phyloP scores from a whole-genome alignment of 2,113 vertebrate genomes.

The Gavialis gangeticus region DNA sequence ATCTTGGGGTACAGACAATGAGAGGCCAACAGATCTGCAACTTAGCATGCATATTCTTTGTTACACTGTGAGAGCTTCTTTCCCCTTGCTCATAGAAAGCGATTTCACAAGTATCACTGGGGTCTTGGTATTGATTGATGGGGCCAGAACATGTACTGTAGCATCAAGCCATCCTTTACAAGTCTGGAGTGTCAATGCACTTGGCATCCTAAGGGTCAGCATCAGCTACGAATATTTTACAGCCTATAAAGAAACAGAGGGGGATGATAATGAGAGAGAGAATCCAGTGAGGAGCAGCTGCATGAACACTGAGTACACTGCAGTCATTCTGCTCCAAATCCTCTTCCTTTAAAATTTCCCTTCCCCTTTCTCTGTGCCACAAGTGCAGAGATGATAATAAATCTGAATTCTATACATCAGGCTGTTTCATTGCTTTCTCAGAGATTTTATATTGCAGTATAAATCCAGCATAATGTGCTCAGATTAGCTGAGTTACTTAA shows the following conservation, averaged over 20 bases:
- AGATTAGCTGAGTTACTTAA: conserved; percentile 67
- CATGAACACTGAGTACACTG: not conserved
- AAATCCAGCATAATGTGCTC: conserved; percentile 61
- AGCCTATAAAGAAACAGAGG: not conserved
- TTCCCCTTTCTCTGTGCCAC: not conserved
- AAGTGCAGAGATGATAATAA: conserved; percentile 39
- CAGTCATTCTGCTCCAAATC: conserved; percentile 3
- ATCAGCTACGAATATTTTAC: not conserved
- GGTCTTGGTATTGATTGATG: not conserved
- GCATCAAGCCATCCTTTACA: not conserved
- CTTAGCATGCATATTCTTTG: not conserved
- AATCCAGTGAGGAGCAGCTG: not conserved
- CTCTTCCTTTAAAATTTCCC: not conserved
- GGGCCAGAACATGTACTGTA: fast-evolving
- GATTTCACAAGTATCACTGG: not conserved
- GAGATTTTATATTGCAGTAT: conserved; percentile 27
- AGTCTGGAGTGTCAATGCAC: not conserved
- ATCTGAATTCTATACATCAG: conserved; percentile 32
- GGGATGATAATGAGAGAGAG: not conserved
- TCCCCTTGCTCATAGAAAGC: not conserved
- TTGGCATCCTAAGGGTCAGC: not conserved
- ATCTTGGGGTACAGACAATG: not conserved
- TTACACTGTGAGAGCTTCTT: not conserved
- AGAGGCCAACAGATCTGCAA: not conserved
- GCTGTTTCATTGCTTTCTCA: conserved; percentile 40